Conservation (phyloP, 2,888 invertebrate species). For the Ophonus ardosiacus region DNA sequence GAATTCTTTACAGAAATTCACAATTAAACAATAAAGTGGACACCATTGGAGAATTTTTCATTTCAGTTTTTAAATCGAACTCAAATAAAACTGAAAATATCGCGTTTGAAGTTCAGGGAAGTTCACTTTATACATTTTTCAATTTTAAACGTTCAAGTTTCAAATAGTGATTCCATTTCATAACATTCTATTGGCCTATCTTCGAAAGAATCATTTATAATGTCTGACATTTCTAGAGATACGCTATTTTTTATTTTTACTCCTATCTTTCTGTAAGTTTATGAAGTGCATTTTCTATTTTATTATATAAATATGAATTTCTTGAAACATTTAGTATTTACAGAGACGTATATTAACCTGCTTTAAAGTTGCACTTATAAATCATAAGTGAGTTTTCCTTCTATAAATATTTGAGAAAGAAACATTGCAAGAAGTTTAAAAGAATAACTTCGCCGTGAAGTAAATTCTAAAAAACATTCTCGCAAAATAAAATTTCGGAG, state of each 20-base stretch:
- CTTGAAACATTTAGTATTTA: too few species aligned
- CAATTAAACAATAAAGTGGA: background rate
- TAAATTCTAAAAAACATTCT: conserved; percentile 27
- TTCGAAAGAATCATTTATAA: background rate
- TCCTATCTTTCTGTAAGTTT: background rate
- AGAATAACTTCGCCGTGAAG: conserved; percentile 21
- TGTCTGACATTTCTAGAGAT: background rate
- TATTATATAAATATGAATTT: too few species aligned
- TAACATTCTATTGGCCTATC: background rate
- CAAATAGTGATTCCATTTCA: background rate
- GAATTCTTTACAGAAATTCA: too few species aligned
- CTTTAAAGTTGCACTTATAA: too few species aligned
- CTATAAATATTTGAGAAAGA: background rate
- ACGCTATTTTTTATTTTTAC: background rate
- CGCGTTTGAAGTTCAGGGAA: background rate
- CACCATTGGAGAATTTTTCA: background rate
- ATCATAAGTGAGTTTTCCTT: background rate
- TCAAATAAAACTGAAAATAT: background rate
- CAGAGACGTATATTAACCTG: too few species aligned
- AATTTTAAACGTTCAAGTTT: background rate
- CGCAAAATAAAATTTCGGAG: conserved; percentile 33
- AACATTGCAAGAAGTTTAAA: conserved; percentile 17
- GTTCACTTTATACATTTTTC: background rate
- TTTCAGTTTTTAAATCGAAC: background rate
- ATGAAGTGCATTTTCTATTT: too few species aligned